Evolutionary conservation across 2,113 vertebrate species (phyloP), one percentile per base, ranked within the genome.

Genomic region (Neofelis nebulosa): DNA sequence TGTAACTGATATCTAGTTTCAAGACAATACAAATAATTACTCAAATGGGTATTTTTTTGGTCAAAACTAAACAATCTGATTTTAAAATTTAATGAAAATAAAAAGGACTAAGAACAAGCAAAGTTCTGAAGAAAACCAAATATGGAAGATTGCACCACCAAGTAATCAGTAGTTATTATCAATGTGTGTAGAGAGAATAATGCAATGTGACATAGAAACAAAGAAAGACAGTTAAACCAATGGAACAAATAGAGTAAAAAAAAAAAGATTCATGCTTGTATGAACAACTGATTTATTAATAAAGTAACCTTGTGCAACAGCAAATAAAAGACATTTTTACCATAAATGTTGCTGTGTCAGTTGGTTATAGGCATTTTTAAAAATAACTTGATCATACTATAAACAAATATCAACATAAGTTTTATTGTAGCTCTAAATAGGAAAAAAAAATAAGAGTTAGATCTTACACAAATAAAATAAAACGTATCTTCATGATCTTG

Each of bases 211-310:
- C n/a, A 74, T 18, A 36, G 27, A 38, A 78, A 55, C 25, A 85
- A 69, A 33, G 45, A 45, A 21, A 91, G 69, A 76, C 74, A 91
- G 12, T 33, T 15, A 81, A 81, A 81, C 48, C 89, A 69, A 50
- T 69, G 48, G 65, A 68, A 81, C 61, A 55, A 88, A 81, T 33
- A 11, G 27, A 78, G 41, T 63, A 41, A 61, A 27, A n/a, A 61
- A n/a, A 27, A n/a, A 78, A 78, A 76, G 61, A 41, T 78, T 63
- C 71, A 78, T 68, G n/a, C 61, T 18, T 55, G 27, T 41, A 27
- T n/a, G 57, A 86, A 80, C 63, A 91, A 81, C 48, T 91, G 78
- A 91, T 91, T 91, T 52, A 78, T 86, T n/a, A 84, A 41, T 15
- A 73, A 83, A 8, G 21, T 50, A 91, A 79, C 27, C 27, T 27